Base-by-base conservation (phyloP, 2,113 vertebrate species). In the Fulica atra region DNA sequence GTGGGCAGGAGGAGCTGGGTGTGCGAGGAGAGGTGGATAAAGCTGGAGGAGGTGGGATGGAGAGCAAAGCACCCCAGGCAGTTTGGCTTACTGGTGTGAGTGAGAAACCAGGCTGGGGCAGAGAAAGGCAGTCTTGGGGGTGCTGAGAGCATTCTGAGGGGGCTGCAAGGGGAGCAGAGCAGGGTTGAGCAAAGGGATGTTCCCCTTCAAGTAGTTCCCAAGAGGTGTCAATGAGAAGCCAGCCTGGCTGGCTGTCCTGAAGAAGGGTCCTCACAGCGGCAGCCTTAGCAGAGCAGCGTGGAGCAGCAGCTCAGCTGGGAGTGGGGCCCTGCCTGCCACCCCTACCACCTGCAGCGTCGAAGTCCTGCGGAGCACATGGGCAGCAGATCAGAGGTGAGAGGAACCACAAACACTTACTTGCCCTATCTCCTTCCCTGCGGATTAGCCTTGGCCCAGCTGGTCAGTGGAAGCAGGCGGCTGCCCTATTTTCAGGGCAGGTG, bases 1-100 rank as follows among this genome's bases (percentile, higher is more conserved):
- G 16, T 35, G 42, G 35, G 38, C 15, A 61, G 38, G 33, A 87
- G 33, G 48, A 76, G 17, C 56, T 70, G 7, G 7, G 7, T 56
- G 60, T 0, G 0, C 1, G 13, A 61, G n/a, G 42, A 31, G 29
- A 72, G 25, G 7, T 0, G 4, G 44, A 51, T 73, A 31, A 57
- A 70, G 54, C 40, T 57, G 33, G 20, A 50, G 48, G 18, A 82
- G 26, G 7, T 48, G 51, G 17, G 9, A n/a, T 56, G 56, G 26
- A 59, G 25, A 69, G 19, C 6, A 54, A 73, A 77, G 56, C 42
- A 26, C 16, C 20, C 11, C 0, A 0, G 35, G 0, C 0, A 0
- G 26, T 38, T 70, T 90, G 56, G 13, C 60, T 88, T 36, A 29
- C 24, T 1, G 1, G 7, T 28, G 40, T 20, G 63, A n/a, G 31